Percentiles rank a stretch among this genome's conserved stretches.
These are phyloP conservation scores for Trachelipus rathkii DNA, from an alignment of 1,140 invertebrate genomes.

Conservation along the genomic window DNA sequence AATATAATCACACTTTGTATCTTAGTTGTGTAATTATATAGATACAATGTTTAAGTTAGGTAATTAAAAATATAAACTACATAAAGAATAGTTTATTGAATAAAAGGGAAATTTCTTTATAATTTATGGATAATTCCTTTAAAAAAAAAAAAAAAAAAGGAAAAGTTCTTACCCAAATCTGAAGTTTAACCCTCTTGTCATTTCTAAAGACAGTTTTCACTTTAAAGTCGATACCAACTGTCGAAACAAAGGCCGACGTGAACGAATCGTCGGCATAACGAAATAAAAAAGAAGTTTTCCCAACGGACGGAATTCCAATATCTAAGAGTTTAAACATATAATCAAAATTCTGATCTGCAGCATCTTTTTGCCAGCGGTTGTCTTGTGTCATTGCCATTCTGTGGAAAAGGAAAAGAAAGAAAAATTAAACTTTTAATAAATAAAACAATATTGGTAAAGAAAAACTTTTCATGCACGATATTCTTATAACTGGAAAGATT, in stretches of 20 bases:
- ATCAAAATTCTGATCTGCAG: slow-evolving; percentile 98
- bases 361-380: slow-evolving; percentile 87
- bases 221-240: slow-evolving; percentile 99
- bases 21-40: too few species aligned
- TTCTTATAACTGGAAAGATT: too few species aligned
- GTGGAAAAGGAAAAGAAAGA: slow-evolving; percentile 25
- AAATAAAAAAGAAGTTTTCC: slow-evolving; percentile 99
- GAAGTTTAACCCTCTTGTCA: slow-evolving; percentile 87
- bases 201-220: slow-evolving; percentile 99
- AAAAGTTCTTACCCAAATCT: slow-evolving; percentile 74
- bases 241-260: slow-evolving; percentile 98
- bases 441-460: too few species aligned
- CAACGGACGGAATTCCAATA: slow-evolving; percentile 98
- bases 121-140: too few species aligned
- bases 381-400: slow-evolving; percentile 55
- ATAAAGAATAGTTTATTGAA: too few species aligned
- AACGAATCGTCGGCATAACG: slow-evolving; percentile 99
- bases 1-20: too few species aligned
- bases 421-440: too few species aligned
- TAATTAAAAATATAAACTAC: too few species aligned
- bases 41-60: too few species aligned
- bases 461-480: too few species aligned
- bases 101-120: too few species aligned
- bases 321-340: slow-evolving; percentile 99
- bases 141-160: neutral